phyloP scores from a whole-genome alignment of 2,113 vertebrate genomes.

The Pipra filicauda region DNA sequence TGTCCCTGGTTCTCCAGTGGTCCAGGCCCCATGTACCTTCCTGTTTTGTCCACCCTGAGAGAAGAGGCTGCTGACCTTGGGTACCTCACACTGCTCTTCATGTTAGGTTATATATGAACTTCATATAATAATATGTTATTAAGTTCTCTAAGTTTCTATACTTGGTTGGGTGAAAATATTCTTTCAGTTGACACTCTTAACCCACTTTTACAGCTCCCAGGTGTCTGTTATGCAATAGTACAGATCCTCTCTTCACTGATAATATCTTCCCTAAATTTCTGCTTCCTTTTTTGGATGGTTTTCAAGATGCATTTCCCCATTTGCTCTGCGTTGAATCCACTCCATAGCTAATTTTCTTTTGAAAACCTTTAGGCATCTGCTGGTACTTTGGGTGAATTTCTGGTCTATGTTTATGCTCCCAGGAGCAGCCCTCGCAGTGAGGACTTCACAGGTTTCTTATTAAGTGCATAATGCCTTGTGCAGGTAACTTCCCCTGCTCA shows the following conservation, averaged over 20 bases:
- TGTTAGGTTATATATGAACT: neutral
- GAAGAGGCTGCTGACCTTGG: neutral
- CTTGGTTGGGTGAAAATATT: neutral
- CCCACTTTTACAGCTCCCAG: neutral
- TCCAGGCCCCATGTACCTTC: neutral
- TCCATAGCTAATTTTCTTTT: neutral
- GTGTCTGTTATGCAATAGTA: neutral
- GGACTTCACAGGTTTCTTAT: neutral
- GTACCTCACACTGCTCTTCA: neutral
- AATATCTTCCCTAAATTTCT: neutral
- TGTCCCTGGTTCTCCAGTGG: neutral
- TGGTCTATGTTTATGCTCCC: neutral
- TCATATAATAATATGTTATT: neutral
- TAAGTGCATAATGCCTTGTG: neutral
- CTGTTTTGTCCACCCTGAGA: neutral
- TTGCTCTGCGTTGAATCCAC: neutral
- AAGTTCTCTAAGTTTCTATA: neutral
- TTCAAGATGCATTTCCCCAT: neutral
- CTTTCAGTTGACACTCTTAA: neutral
- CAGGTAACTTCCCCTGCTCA: neutral
- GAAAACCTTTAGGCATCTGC: neutral
- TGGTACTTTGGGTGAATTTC: neutral
- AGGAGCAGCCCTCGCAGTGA: neutral
- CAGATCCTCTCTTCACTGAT: neutral
- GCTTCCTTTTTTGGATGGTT: neutral